Base-by-base conservation (phyloP, 2,797 vertebrate species). In the Cephalopachus bancanus region DNA sequence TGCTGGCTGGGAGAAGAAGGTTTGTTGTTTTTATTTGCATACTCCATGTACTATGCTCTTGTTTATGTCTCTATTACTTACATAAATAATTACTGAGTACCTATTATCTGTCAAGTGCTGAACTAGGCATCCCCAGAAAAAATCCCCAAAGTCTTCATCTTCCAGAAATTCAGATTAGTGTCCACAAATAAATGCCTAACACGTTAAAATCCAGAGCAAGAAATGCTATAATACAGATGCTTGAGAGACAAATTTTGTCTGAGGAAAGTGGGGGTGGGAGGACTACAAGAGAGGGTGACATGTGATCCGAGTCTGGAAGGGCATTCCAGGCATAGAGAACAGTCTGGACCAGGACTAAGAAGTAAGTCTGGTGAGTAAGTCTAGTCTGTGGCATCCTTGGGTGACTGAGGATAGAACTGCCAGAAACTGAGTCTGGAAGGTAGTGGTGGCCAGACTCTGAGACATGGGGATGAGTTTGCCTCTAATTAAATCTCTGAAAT, bases 371-470 rank as follows among this genome's bases (percentile, higher is more conserved):
- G 44, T 1, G 33, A 49, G n/a, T 1, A 30, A 49, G 59, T 24
- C 19, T 5, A 10, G 7, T 1, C 1, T 59, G 14, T 22, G 53
- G 30, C 51, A 1, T 57, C 5, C 71, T 14, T 6, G 2, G 26
- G 57, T 26, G 19, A 53, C 33, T 16, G 14, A 64, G 49, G 72
- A 30, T 26, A 19, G 12, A 44, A 9, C 16, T 26, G 19, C 10
- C 24, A 5, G 33, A 59, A 79, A 24, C 12, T 0, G 2, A 64
- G 49, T 12, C 44, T 64, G 17, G 62, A 72, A 44, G 69, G n/a
- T 7, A 1, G 8, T 3, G 0, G 55, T n/a, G 44, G 33, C 30
- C 51, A 44, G 19, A 20, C 3, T 1, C 0, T 0, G 55, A 53
- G 19, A 53, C 19, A 7, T 10, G 1, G 1, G 0, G 9, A 72